Evolutionary conservation across 2,888 invertebrate species (phyloP), one percentile per base, ranked within the genome.

Genomic region (Pheosia tremula): DNA sequence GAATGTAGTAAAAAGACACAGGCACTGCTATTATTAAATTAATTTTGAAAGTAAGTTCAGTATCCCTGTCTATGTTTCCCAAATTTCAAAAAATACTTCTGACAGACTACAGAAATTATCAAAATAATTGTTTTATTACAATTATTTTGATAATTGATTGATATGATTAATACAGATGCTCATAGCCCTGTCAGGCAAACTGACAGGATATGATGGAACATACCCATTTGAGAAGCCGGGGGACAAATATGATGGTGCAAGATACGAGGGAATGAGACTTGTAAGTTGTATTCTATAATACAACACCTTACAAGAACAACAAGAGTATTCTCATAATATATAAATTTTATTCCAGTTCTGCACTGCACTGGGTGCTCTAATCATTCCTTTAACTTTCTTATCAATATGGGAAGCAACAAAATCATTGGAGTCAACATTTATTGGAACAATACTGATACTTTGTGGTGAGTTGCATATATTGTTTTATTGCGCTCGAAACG

Each of bases 211-310:
- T 86, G 97, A 99, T 95, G 99, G 98, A 2, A 97, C 95, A 66
- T 99, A 98, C 94, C 95, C 98, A 0, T 99, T 99, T 93, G 97
- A 98, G 78, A 98, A 98, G 88, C 99, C 99, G 1, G 99, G 99
- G 2, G 98, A 99, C 87, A 98, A 98, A 84, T 99, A 98, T 90
- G 97, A 97, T 71, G 97, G 97, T 68, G 97, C 97, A 0, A 96
- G 95, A 68, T 99, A 98, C 84, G 93, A 98, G 75, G 99, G 99
- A 71, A 99, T 99, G 99, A 95, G 99, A 94, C 92, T 98, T 79
- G 98, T 98, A 91, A 95, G 96, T 91, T 3, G 2, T 24, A 24
- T 24, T 24, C 24, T 24, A 24, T 24, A 24, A 24, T 24, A 24
- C 24, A 24, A 24, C 24, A 24, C 24, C 47, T n/a, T n/a, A 4